Base-by-base conservation (phyloP, 2,797 vertebrate species). In the Sebastes umbrosus region DNA sequence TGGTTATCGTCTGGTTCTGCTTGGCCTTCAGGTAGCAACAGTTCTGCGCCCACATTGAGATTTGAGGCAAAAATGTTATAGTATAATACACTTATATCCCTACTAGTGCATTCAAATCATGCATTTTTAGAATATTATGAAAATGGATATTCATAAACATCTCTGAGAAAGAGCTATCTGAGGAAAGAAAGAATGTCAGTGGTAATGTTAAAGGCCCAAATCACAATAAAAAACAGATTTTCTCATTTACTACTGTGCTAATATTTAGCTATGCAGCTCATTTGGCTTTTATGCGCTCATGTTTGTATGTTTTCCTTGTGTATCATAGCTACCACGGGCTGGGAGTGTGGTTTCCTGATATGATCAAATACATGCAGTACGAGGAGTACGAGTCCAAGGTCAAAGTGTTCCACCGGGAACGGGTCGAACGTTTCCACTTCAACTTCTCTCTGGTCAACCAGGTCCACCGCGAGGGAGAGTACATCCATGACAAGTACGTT, bases 401-500 rank as follows among this genome's bases (percentile, higher is more conserved):
- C 58, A 96, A 96, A 87, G 88, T 95, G 10, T 99, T 99, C 81
- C 92, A 97, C 4, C 86, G 95, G 3, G 97, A 99, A 72, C 94
- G 95, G 0, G 97, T 99, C 11, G 96, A 96, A 1, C 95, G 94
- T 2, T 97, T 98, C 92, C 97, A 97, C 71, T 99, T 99, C 85
- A 99, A 99, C 93, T 99, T 99, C 93, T 98, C 98, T 0, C 91
- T 99, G 92, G 96, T 98, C 87, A 99, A 99, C 88, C 99, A 99
- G 93, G 92, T 99, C 84, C 98, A 99, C 79, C 96, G 90, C 20
- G 97, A 98, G 12, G 97, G 98, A 39, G 96, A 96, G 50, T 98
- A 98, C 82, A 94, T 97, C 84, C 97, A 97, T 4, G 97, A 98
- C 89, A 97, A 96, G 99, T 99, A 95, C 50, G 96, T 92, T 92